Evolutionary conservation across 2,888 invertebrate species (phyloP).

Genomic region (Eledona agricola): DNA sequence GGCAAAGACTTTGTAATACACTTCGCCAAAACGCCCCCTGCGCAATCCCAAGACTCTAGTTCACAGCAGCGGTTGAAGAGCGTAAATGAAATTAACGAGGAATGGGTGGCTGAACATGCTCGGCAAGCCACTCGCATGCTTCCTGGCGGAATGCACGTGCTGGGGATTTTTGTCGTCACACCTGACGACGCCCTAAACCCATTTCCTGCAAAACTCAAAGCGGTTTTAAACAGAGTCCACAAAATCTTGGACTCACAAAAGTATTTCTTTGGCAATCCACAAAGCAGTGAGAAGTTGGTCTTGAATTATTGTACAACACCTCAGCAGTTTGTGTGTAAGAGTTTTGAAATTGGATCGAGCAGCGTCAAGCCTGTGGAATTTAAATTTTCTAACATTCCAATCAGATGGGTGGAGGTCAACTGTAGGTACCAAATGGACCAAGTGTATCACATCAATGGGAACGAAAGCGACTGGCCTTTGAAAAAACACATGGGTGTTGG

Average conservation of each 20-base stretch:
- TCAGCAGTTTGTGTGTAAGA: constrained; percentile 70
- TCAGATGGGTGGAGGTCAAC: constrained; percentile 80
- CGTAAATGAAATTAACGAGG: constrained; percentile 70
- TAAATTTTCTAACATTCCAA: constrained; percentile 75
- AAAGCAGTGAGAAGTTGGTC: constrained; percentile 70
- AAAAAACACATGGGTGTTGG: constrained; percentile 75
- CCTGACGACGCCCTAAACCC: constrained; percentile 71
- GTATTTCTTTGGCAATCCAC: constrained; percentile 70
- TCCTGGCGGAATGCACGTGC: constrained; percentile 87
- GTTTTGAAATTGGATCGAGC: constrained; percentile 68
- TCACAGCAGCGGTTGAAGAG: constrained; percentile 48
- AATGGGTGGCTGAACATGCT: constrained; percentile 82
- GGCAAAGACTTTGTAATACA: constrained; percentile 81
- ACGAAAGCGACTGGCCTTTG: constrained; percentile 70
- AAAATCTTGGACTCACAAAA: constrained; percentile 67
- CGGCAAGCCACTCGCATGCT: constrained; percentile 89
- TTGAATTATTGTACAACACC: constrained; percentile 68
- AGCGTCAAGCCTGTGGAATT: constrained; percentile 76
- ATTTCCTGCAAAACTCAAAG: constrained; percentile 68
- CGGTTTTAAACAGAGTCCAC: constrained; percentile 67
- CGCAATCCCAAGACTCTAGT: constrained; percentile 61
- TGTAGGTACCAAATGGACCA: constrained; percentile 81
- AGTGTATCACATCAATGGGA: constrained; percentile 73
- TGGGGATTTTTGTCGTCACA: constrained; percentile 82
- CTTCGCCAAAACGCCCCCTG: constrained; percentile 81